These are phyloP conservation scores for Ictalurus punctatus DNA, from an alignment of 2,113 vertebrate species.

Conservation along the genomic window DNA sequence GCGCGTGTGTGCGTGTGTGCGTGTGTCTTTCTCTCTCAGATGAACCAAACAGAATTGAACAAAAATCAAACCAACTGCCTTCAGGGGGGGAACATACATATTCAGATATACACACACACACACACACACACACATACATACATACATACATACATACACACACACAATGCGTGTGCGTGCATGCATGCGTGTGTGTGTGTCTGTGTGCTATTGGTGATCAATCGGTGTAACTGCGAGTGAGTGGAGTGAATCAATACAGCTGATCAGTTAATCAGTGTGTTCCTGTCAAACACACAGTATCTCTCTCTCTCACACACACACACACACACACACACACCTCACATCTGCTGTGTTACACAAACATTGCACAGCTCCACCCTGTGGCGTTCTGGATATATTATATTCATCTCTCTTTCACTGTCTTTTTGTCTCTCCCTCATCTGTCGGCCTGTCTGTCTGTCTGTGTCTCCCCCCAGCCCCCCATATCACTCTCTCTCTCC, in stretches of 20 bases:
- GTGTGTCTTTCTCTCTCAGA: background rate
- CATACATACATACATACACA: too few species aligned
- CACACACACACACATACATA: too few species aligned
- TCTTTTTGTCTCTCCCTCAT: background rate
- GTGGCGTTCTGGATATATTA: background rate
- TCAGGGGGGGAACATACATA: background rate
- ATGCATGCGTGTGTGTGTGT: too few species aligned
- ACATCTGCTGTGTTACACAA: background rate
- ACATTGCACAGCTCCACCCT: background rate
- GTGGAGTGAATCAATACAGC: slow-evolving; percentile 33
- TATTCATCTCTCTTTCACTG: background rate
- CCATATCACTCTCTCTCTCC: too few species aligned
- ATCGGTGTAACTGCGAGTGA: background rate
- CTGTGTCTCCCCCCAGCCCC: background rate
- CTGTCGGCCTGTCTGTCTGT: background rate
- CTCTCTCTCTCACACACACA: background rate
- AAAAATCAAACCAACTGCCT: background rate
- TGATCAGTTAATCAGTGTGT: slow-evolving; percentile 35
- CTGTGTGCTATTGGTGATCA: background rate
- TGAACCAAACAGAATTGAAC: background rate
- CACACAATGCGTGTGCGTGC: too few species aligned
- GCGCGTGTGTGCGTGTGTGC: too few species aligned
- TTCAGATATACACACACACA: too few species aligned
- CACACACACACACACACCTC: background rate
- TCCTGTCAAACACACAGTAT: slow-evolving; percentile 4